Base-by-base conservation (phyloP, 2,797 vertebrate species). In the Luscinia megarhynchos region DNA sequence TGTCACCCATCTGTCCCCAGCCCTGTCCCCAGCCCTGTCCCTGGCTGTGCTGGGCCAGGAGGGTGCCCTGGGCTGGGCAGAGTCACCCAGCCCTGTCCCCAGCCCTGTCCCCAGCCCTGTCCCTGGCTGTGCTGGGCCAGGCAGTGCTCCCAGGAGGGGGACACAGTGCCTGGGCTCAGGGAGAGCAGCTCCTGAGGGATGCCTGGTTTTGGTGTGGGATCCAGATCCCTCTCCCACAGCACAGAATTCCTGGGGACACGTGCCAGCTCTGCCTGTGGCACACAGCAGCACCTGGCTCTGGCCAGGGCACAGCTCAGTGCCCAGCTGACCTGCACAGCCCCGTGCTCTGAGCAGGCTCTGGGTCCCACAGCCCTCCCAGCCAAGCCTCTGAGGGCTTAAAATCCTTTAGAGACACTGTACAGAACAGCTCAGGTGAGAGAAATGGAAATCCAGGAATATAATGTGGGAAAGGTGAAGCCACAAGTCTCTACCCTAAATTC, bases 161-260 rank as follows among this genome's bases (percentile, higher is more conserved):
- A n/a, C 61, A 10, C 0, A 3, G 12, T 16, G 38, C 55, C 10
- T 10, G 2, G 26, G 34, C 43, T 36, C 53, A 10, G 53, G 26
- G 32, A 32, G 24, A 36, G 59, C 14, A 66, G 73, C 72, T 83
- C 40, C 34, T 1, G 6, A 57, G 62, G 64, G 34, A 14, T 5
- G 40, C 5, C 34, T 50, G 48, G 50, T 51, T 43, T 38, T 26
- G 57, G 10, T 4, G 64, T 46, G 64, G 1, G 78, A 34, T 9
- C 55, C 61, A 12, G 68, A 24, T 16, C 67, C 64, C 58, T 22
- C 50, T 26, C 0, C 0, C 1, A 2, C 0, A 3, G 20, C 62
- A 4, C 63, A 23, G 57, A 43, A 4, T n/a, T 58, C 80, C 66
- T 7, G 57, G 50, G 3, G 2, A 4, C 4, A 0, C 1, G 4